Conservation (phyloP, 2,888 invertebrate species). For the Meteorus colon region DNA sequence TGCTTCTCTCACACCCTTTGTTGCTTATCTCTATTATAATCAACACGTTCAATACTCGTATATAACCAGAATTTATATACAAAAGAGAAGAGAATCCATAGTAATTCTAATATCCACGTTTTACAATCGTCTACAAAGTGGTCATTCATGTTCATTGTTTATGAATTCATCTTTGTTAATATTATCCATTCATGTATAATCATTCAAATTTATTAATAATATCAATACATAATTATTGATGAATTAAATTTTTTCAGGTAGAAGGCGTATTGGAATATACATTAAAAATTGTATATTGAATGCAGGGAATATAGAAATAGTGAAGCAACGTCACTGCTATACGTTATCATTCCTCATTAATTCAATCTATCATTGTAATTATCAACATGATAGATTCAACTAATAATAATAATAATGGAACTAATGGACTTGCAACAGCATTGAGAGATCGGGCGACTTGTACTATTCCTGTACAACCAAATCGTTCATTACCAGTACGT, state of each 20-base stretch:
- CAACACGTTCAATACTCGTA: background rate
- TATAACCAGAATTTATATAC: background rate
- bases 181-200: background rate
- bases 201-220: background rate
- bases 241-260: background rate
- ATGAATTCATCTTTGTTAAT: background rate
- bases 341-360: too few species aligned
- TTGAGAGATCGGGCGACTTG: constrained; percentile 60
- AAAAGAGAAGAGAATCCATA: background rate
- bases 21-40: background rate
- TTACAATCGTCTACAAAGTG: background rate
- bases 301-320: too few species aligned
- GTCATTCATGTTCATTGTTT: background rate
- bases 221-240: background rate
- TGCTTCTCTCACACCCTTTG: background rate
- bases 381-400: constrained; percentile 41
- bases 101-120: background rate
- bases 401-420: constrained; percentile 12
- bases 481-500: constrained; percentile 65
- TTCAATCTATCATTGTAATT: too few species aligned
- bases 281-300: background rate
- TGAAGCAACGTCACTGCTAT: too few species aligned
- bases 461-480: constrained; percentile 65
- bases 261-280: background rate
- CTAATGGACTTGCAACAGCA: constrained; percentile 58